A percentile compares a stretch with the other conserved stretches of the same genome.
phyloP scores from a whole-genome alignment of 2,888 invertebrate genomes.

The Caenorhabditis zanzibari region DNA sequence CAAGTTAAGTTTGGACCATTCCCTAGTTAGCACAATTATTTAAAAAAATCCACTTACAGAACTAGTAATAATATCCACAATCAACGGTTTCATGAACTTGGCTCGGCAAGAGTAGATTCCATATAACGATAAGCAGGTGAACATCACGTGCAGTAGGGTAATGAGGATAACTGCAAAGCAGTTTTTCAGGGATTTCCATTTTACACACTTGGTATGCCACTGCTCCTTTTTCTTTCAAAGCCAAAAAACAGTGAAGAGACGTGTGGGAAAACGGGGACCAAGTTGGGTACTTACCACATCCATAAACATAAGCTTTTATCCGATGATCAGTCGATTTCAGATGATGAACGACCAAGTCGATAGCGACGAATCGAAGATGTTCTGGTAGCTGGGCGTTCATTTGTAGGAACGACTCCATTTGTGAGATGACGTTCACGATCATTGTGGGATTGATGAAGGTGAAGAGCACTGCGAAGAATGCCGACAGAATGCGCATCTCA shows the following conservation, averaged over 20 bases:
- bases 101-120: slow-evolving; percentile 75
- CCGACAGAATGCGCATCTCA: slow-evolving; percentile 75
- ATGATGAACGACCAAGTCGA: slow-evolving; percentile 49
- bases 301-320: slow-evolving; percentile 58
- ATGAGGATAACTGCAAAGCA: slow-evolving; percentile 67
- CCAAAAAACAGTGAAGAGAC: neutral
- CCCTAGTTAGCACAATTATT: too few species aligned
- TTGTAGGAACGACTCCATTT: slow-evolving; percentile 63
- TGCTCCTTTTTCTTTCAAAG: neutral
- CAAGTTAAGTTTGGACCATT: too few species aligned
- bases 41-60: too few species aligned
- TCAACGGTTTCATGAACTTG: slow-evolving; percentile 72
- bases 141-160: slow-evolving; percentile 68
- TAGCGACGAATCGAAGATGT: slow-evolving; percentile 34
- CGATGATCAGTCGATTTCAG: slow-evolving; percentile 49
- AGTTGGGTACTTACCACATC: slow-evolving; percentile 43
- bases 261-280: neutral
- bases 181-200: slow-evolving; percentile 7
- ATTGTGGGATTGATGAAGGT: slow-evolving; percentile 77
- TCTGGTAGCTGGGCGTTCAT: slow-evolving; percentile 56
- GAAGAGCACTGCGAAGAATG: slow-evolving; percentile 76
- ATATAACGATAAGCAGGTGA: slow-evolving; percentile 72
- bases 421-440: slow-evolving; percentile 71
- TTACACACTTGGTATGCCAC: slow-evolving; percentile 23
- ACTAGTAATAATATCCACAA: slow-evolving; percentile 70